Evolutionary conservation across 1,140 invertebrate genomes (phyloP), one percentile per base, ranked within the genome.

Genomic region (Drosophila setifemur): DNA sequence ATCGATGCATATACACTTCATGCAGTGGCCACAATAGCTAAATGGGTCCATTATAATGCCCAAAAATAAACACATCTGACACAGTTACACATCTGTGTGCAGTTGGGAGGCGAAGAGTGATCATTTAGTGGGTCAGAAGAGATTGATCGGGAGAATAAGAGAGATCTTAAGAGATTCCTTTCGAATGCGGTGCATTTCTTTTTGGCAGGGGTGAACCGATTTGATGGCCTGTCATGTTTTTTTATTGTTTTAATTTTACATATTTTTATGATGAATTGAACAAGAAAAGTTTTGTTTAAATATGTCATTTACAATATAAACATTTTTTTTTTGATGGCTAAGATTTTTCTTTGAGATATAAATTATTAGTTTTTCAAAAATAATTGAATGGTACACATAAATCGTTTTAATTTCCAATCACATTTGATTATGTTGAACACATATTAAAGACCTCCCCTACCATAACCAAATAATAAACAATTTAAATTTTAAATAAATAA

Each of bases 41-140:
- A 85, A 83, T 83, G 81, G 66, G 74, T 53, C 67, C 79, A 86
- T 79, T 79, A 75, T 52, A 68, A 85, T 55, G 16, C 33, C 81
- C 75, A 78, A 87, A 83, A 86, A 86, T 85, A 86, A 69, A 74
- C 57, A 61, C 52, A 70, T 25, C 74, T 86, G 81, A 86, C 81
- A 86, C 42, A 86, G 72, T 86, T 86, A 86, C 74, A 85, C 49
- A 83, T 60, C 53, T 72, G 60, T 40, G 35, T 70, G 73, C 45
- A 57, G 44, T 64, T 26, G 18, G 19, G 7, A 3, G 33, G 26
- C 7, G 33, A 11, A 23, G 33, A 37, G 31, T 14, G 26, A 14
- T 25, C 40, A 14, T 42, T 53, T 35, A 57, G 66, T 69, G 52
- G 66, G 66, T 69, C 66, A 57, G 9, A 81, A 79, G 48, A 73